Base-by-base conservation (phyloP, 2,888 invertebrate species). In the Sympetrum striolatum region DNA sequence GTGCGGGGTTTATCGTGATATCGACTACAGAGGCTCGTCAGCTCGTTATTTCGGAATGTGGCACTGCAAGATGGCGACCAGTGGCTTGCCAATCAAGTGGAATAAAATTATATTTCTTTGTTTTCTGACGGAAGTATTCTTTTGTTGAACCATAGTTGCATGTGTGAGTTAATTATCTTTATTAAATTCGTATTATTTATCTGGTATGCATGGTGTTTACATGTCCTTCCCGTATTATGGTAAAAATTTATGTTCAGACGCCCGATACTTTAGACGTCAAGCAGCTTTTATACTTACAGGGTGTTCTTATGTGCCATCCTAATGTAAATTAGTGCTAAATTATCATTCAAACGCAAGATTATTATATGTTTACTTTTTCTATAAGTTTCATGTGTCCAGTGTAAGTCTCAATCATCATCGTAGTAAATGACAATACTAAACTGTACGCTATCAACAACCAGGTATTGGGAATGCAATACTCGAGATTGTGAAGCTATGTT, bases 41-140 rank as follows among this genome's bases (percentile, higher is more conserved):
- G 90, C 90, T 90, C 80, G 48, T 90, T 81, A 80, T 81, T 81
- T 80, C 80, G 95, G 96, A 96, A 96, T 96, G 96, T 96, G 95
- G 95, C 96, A 96, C 96, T 96, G 96, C 96, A 96, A 96, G 95
- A 96, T 96, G 96, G 96, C 96, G 95, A 96, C 96, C 95, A 86
- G 60, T 86, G 60, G 86, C 86, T 86, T 86, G 86, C 86, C 86
- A 86, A 86, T 86, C 86, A 86, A 86, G 86, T 86, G 86, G 64
- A 60, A 86, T 86, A 86, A 60, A 86, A 64, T 86, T 86, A 86
- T 86, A 86, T 86, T 86, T 60, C 86, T 86, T 39, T 86, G 60
- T 18, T 86, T 64, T 86, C 86, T 86, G 10, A 22, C 8, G 58
- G 60, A 64, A 64, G 22, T 60, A 48, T 86, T 64, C 86, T 37